A percentile compares a stretch with the other conserved stretches of the same genome.
Evolutionary conservation across 2,113 vertebrate species (phyloP).

Genomic region (Noctilio leporinus): DNA sequence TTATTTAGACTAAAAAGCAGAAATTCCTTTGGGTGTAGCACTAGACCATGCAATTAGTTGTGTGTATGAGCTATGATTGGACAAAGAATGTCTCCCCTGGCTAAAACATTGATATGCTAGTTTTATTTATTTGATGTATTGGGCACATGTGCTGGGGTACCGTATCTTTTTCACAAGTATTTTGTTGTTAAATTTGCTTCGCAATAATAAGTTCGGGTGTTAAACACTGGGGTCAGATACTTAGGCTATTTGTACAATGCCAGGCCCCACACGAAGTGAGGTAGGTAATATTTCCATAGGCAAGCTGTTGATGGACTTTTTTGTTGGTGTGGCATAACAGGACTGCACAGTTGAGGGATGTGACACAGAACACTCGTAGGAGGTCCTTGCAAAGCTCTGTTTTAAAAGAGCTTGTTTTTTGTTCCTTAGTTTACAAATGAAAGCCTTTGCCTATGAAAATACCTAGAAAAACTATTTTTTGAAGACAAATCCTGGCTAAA

Average conservation of each 20-base stretch:
- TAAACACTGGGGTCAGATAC: neutral
- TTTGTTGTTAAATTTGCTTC: constrained; percentile 39
- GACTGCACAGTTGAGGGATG: accelerated
- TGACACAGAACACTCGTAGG: neutral
- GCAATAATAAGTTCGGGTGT: constrained; percentile 1
- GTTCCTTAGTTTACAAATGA: constrained; percentile 18
- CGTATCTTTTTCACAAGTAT: neutral
- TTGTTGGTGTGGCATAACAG: neutral
- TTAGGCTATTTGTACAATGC: neutral
- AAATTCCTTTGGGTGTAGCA: neutral
- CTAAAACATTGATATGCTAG: neutral
- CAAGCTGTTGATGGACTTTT: neutral
- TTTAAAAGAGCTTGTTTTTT: neutral
- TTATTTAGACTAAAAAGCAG: constrained; percentile 28
- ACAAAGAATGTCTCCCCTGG: neutral
- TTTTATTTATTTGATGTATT: neutral
- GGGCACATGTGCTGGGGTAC: neutral
- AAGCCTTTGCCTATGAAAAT: neutral
- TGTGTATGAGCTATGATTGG: neutral
- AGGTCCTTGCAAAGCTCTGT: neutral
- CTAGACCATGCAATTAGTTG: neutral
- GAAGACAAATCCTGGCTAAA: neutral
- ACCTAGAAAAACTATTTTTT: neutral
- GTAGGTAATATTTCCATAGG: neutral
- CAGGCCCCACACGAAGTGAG: neutral